Conservation (phyloP, 2,797 vertebrate species). For the Danio choprae region DNA sequence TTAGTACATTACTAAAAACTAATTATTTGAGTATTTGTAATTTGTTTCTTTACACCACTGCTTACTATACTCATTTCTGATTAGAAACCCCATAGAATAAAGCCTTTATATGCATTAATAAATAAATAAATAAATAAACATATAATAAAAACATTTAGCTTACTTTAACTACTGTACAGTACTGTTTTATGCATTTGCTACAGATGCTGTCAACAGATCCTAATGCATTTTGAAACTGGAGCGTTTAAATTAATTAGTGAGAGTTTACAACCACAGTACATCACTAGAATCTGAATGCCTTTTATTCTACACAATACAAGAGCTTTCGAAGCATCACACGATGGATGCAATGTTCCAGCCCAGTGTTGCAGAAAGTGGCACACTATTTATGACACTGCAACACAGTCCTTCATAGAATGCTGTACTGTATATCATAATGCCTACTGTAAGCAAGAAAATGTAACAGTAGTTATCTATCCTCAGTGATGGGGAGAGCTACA, state of each 20-base stretch:
- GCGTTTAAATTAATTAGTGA: neutral
- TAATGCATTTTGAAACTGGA: neutral
- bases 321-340: neutral
- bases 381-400: neutral
- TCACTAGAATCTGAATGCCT: neutral
- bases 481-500: neutral
- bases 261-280: neutral
- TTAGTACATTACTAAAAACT: too few species aligned
- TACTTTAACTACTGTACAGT: neutral
- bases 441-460: neutral
- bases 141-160: too few species aligned
- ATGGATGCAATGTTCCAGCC: slow-evolving; percentile 14
- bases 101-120: too few species aligned
- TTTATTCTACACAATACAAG: neutral
- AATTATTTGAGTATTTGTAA: too few species aligned
- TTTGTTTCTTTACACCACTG: too few species aligned
- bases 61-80: too few species aligned
- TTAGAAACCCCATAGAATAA: too few species aligned
- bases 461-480: neutral
- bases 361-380: neutral
- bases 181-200: neutral
- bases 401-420: slow-evolving; percentile 27
- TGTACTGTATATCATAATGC: slow-evolving; percentile 12
- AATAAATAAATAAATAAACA: too few species aligned
- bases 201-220: neutral